phyloP scores from a whole-genome alignment of 1,140 invertebrate genomes.

The Eupristina koningsbergeri region DNA sequence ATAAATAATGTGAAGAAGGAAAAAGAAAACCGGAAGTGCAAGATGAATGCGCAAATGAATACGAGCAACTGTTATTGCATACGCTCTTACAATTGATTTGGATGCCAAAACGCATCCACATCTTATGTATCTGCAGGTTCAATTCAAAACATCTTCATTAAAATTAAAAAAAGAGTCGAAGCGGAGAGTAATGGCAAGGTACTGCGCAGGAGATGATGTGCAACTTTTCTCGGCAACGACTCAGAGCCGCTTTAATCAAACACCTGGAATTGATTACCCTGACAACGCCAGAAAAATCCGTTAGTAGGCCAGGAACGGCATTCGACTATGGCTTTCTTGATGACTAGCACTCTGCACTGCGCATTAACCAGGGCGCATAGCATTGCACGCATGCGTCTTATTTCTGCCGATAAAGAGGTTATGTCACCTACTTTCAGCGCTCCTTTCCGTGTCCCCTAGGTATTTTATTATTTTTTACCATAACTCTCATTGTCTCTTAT shows the following conservation, averaged over 20 bases:
- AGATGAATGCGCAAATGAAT: background rate
- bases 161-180: slow-evolving; percentile 2
- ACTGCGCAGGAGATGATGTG: background rate
- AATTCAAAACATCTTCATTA: background rate
- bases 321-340: no score
- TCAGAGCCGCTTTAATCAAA: background rate
- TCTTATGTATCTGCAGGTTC: background rate
- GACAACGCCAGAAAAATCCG: background rate
- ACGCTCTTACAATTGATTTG: background rate
- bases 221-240: background rate
- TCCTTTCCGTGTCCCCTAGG: no score
- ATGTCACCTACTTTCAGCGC: no score
- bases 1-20: no score
- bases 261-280: background rate
- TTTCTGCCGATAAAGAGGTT: no score
- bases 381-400: background rate
- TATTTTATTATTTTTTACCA: background rate
- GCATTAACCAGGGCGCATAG: background rate
- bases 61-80: background rate
- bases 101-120: background rate
- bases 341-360: background rate
- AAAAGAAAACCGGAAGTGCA: background rate
- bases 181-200: background rate
- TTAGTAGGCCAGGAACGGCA: background rate
- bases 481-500: background rate